A percentile compares a stretch with the other conserved stretches of the same genome.
phyloP scores from a whole-genome alignment of 2,797 vertebrate genomes.

The Eleutherodactylus coqui region DNA sequence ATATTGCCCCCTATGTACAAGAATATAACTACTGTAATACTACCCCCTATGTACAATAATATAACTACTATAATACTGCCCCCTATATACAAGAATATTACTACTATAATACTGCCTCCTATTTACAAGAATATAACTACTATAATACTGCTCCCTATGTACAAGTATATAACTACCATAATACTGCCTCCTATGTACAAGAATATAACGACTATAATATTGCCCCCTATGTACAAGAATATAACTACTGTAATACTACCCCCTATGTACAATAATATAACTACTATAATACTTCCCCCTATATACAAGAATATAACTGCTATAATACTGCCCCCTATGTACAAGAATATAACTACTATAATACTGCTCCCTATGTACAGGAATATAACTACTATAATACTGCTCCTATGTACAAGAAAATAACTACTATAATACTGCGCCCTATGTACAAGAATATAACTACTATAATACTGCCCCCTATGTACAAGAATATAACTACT shows the following conservation, averaged over 20 bases:
- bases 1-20: not conserved
- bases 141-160: not conserved
- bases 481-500: not conserved
- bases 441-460: not conserved
- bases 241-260: not conserved
- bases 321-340: not conserved
- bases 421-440: not conserved
- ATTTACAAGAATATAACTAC: conserved; percentile 4
- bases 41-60: not conserved
- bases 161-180: conserved; percentile 4
- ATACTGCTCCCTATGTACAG: not conserved
- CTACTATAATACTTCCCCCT: not conserved
- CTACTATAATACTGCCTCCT: not conserved
- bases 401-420: not conserved
- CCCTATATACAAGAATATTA: not conserved
- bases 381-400: conserved; percentile 8
- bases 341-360: not conserved
- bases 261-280: no score
- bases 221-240: not conserved
- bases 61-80: no score
- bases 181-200: not conserved
- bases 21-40: not conserved
- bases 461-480: not conserved
- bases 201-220: conserved; percentile 13
- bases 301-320: not conserved